Conservation (phyloP, 35 echinoderm and acorn worm genomes). For the Ophiothrix spiculata region DNA sequence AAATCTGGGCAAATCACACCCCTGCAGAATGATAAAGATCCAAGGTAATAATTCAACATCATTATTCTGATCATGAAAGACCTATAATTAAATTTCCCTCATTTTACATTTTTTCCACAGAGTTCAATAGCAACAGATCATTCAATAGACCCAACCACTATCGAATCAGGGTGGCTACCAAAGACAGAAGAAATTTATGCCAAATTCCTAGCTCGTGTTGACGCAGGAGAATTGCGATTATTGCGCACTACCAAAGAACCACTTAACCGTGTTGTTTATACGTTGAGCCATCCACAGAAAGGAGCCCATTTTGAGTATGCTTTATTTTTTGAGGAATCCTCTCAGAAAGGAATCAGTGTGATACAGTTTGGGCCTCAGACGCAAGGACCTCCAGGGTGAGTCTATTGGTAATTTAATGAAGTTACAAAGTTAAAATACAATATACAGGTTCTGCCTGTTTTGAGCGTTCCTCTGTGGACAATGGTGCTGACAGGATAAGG, state of each 20-base stretch:
- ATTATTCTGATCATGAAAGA: no score
- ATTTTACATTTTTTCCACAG: no score
- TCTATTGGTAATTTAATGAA: no score
- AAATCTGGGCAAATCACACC: no score
- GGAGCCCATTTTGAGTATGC: not conserved
- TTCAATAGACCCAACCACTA: not conserved
- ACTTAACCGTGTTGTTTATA: not conserved
- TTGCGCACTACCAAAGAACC: not conserved
- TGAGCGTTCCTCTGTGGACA: no score
- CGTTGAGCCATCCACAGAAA: not conserved
- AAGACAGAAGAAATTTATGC: slow-evolving; percentile 2
- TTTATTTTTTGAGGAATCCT: not conserved
- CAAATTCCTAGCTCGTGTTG: not conserved
- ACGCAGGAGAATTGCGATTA: not conserved
- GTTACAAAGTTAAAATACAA: no score
- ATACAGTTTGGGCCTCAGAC: not conserved
- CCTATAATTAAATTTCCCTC: no score
- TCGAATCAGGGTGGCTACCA: not conserved
- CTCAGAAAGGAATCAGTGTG: not conserved
- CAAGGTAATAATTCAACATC: no score
- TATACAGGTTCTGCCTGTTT: no score
- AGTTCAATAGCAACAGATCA: no score
- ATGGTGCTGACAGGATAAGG: no score
- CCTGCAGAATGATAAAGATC: no score
- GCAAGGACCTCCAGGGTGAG: not conserved